phyloP scores from a whole-genome alignment of 2,888 invertebrate genomes.

The Chirona hameri region DNA sequence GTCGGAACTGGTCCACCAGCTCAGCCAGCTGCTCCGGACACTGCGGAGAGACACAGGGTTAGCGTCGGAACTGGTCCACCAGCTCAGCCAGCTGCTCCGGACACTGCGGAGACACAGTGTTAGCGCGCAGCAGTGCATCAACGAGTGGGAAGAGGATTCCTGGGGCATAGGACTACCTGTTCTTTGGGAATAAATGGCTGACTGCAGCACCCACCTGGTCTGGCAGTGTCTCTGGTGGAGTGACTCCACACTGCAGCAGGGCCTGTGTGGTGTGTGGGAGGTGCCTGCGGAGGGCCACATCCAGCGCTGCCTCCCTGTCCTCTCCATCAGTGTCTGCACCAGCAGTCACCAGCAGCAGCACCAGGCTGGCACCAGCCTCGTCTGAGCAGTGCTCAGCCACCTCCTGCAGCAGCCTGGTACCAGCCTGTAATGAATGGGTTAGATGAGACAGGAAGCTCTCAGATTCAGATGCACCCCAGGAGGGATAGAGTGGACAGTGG shows the following conservation, averaged over 20 bases:
- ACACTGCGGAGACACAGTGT: constrained; percentile 31
- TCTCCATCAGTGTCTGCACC: neutral
- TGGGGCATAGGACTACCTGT: no score
- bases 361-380: neutral
- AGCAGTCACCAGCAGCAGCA: neutral
- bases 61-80: constrained; percentile 35
- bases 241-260: constrained; percentile 39
- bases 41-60: no score
- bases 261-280: neutral
- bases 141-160: no score
- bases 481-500: no score
- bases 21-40: no score
- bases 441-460: no score
- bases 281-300: neutral
- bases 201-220: constrained; percentile 4
- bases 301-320: neutral
- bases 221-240: constrained; percentile 32
- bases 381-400: neutral
- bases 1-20: no score
- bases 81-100: constrained; percentile 31
- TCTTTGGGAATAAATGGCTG: no score
- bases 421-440: neutral
- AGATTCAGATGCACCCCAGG: no score
- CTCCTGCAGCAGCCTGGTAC: neutral
- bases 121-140: no score